Percentiles rank a stretch among this genome's conserved stretches.
phyloP scores from a whole-genome alignment of 2,888 invertebrate genomes.

The Metalampra italica region DNA sequence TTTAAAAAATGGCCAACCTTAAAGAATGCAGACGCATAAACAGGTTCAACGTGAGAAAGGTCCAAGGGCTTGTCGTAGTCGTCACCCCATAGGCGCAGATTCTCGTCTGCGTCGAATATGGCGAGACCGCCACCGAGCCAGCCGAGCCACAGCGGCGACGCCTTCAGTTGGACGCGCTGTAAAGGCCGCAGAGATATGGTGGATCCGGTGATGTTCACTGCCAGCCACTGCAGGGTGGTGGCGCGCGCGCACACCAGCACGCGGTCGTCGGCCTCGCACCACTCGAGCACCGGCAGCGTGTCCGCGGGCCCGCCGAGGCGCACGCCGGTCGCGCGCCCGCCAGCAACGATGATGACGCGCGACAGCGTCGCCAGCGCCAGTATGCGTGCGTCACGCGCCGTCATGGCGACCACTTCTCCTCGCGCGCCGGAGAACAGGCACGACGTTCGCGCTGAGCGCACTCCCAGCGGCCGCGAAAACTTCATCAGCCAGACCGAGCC shows the following conservation, averaged over 20 bases:
- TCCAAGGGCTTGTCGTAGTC: constrained; percentile 92
- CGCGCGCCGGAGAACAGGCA: constrained; percentile 98
- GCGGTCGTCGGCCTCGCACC: constrained; percentile 87
- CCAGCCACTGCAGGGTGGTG: constrained; percentile 90
- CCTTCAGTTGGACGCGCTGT: constrained; percentile 83
- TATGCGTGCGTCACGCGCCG: constrained; percentile 74
- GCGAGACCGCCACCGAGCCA: constrained; percentile 89
- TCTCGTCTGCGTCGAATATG: constrained; percentile 91
- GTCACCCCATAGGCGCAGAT: constrained; percentile 92
- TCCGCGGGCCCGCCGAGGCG: constrained; percentile 85
- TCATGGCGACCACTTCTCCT: constrained; percentile 85
- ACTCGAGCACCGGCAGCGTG: constrained; percentile 93
- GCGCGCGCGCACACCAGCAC: constrained; percentile 94
- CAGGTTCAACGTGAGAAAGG: constrained; percentile 87
- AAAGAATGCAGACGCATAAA: constrained; percentile 92
- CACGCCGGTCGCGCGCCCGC: constrained; percentile 59
- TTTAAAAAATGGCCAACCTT: constrained; percentile 80
- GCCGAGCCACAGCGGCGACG: constrained; percentile 83
- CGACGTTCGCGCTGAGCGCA: constrained; percentile 91
- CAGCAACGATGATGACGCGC: constrained; percentile 82
- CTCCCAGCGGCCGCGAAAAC: constrained; percentile 92
- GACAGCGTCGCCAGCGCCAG: constrained; percentile 96
- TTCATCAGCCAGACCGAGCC: constrained; percentile 97
- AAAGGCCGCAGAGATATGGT: constrained; percentile 77
- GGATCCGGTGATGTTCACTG: constrained; percentile 76